phyloP scores from a whole-genome alignment of 2,797 vertebrate species.

The Prunella strophiata region DNA sequence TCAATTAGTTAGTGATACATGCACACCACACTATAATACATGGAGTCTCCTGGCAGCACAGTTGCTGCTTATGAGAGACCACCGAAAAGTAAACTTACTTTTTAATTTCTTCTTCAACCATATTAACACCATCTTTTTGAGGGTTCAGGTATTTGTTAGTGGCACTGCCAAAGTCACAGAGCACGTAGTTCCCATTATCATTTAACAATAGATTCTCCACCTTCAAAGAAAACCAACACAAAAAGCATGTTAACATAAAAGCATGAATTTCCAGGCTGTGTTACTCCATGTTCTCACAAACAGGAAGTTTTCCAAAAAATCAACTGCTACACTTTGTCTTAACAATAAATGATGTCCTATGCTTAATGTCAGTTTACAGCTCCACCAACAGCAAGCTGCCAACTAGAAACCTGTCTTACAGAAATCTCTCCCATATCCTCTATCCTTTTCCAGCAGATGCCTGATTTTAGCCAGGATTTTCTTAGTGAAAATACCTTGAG shows the following conservation, averaged over 20 bases:
- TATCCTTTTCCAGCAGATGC: rapidly evolving
- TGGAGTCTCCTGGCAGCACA: background rate
- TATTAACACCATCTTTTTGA: conserved; percentile 91
- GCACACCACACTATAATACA: background rate
- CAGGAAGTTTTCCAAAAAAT: rapidly evolving
- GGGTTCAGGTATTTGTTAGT: conserved; percentile 93
- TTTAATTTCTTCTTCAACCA: conserved; percentile 98
- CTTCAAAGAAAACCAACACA: conserved; percentile 74
- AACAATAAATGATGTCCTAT: rapidly evolving
- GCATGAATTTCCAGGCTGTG: background rate
- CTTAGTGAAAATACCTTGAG: conserved; percentile 84
- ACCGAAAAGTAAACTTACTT: conserved; percentile 80
- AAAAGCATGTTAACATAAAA: background rate
- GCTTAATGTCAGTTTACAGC: background rate
- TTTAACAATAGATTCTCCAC: conserved; percentile 97
- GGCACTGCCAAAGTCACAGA: conserved; percentile 97
- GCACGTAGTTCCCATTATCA: conserved; percentile 92
- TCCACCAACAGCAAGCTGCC: background rate
- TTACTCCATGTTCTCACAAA: rapidly evolving
- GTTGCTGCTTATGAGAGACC: background rate
- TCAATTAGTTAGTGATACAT: rapidly evolving
- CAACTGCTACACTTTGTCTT: background rate
- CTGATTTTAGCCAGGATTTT: background rate
- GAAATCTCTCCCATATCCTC: background rate
- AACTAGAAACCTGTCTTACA: rapidly evolving